These are phyloP conservation scores for Acronicta psi DNA, from an alignment of 2,888 invertebrate genomes.

Conservation along the genomic window DNA sequence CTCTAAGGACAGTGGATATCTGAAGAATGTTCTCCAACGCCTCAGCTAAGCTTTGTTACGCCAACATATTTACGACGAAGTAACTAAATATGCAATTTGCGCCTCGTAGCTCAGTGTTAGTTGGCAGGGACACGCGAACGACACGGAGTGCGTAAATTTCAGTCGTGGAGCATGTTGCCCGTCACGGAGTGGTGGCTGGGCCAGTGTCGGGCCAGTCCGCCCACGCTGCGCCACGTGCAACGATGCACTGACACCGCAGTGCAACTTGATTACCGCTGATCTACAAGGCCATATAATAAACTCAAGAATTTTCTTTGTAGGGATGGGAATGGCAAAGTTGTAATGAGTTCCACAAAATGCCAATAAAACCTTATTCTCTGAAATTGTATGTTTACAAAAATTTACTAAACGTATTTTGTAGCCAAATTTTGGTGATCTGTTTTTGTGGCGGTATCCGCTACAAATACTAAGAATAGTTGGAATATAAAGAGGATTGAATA, in stretches of 20 bases:
- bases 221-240: slow-evolving; percentile 77
- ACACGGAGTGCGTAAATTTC: slow-evolving; percentile 50
- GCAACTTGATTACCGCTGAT: slow-evolving; percentile 50
- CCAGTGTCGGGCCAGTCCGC: slow-evolving; percentile 71
- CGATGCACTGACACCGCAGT: slow-evolving; percentile 59
- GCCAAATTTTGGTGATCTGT: too few relatives aligned
- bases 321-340: background rate
- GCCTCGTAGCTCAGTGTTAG: slow-evolving; percentile 54
- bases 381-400: too few relatives aligned
- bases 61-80: slow-evolving; percentile 43
- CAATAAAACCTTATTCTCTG: too few relatives aligned
- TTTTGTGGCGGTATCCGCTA: too few relatives aligned
- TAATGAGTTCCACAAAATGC: background rate
- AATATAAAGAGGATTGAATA: too few relatives aligned
- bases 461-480: too few relatives aligned
- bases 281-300: slow-evolving; percentile 31
- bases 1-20: background rate
- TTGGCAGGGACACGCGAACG: slow-evolving; percentile 52
- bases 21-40: slow-evolving; percentile 6
- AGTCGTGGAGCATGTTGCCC: slow-evolving; percentile 38
- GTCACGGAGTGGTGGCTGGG: slow-evolving; percentile 38
- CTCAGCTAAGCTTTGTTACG: slow-evolving; percentile 35
- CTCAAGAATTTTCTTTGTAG: slow-evolving; percentile 1
- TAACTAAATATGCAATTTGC: slow-evolving; percentile 57
- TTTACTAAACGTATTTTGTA: too few relatives aligned